phyloP scores from a whole-genome alignment of 2,888 invertebrate genomes.

The Athalia cordata region DNA sequence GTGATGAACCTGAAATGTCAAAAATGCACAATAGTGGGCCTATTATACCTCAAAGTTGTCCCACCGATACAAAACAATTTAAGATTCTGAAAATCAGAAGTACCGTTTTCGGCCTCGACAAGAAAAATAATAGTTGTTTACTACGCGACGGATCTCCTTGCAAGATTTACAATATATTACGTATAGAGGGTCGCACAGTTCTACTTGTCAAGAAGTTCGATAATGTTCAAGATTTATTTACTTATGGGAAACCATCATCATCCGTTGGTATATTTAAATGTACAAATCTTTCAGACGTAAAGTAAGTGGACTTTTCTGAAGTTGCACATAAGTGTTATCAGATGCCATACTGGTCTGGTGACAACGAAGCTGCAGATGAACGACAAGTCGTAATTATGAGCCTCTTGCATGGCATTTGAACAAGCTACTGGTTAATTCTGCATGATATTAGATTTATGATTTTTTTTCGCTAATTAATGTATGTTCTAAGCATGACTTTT shows the following conservation, averaged over 20 bases:
- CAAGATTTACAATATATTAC: background rate
- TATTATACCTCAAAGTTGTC: background rate
- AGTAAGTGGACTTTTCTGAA: background rate
- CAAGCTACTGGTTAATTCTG: no score
- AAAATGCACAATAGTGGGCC: background rate
- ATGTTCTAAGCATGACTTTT: no score
- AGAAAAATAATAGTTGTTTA: background rate
- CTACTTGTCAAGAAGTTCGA: background rate
- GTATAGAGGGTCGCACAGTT: background rate
- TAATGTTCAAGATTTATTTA: constrained; percentile 1
- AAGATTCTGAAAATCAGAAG: background rate
- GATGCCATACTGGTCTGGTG: background rate
- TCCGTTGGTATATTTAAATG: background rate
- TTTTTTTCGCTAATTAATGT: no score
- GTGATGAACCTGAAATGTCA: background rate
- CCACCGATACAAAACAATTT: background rate
- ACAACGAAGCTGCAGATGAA: background rate
- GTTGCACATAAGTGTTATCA: background rate
- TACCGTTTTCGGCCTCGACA: background rate
- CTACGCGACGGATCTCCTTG: background rate
- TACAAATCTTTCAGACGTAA: background rate
- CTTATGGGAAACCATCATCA: background rate
- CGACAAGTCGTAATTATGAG: no score
- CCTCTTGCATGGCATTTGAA: no score
- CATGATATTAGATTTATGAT: no score